These are phyloP conservation scores for Urocitellus parryii DNA, from an alignment of 2,113 vertebrate species.

Conservation along the genomic window DNA sequence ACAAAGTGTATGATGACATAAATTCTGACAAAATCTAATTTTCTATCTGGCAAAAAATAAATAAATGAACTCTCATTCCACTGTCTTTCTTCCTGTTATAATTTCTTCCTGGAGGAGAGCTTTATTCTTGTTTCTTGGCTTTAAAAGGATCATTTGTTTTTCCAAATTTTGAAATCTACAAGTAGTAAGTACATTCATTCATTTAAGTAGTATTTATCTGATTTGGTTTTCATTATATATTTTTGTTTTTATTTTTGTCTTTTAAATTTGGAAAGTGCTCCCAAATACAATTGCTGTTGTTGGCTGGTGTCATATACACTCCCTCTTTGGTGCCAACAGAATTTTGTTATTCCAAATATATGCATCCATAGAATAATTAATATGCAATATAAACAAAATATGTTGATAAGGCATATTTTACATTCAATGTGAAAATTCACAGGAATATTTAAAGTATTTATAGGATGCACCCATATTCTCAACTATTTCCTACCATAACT, in stretches of 20 bases:
- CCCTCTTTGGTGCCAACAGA: not conserved
- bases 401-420: not conserved
- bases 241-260: not conserved
- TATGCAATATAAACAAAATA: not conserved
- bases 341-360: conserved; percentile 25
- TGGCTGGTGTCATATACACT: not conserved
- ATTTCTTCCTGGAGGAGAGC: not conserved
- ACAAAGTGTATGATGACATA: not conserved
- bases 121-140: not conserved
- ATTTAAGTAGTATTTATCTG: not conserved
- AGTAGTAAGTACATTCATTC: not conserved
- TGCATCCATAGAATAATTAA: not conserved
- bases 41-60: not conserved
- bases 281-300: not conserved
- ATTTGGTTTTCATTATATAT: not conserved
- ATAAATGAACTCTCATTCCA: not conserved
- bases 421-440: conserved; percentile 9
- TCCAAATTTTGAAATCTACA: not conserved
- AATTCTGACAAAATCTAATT: not conserved
- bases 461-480: not conserved
- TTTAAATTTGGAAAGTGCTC: not conserved
- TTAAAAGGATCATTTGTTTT: not conserved
- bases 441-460: not conserved
- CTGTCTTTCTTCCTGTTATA: not conserved
- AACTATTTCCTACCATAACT: conserved; percentile 8